Evolutionary conservation across 2,113 vertebrate species (phyloP).

Genomic region (Lepus timidus): DNA sequence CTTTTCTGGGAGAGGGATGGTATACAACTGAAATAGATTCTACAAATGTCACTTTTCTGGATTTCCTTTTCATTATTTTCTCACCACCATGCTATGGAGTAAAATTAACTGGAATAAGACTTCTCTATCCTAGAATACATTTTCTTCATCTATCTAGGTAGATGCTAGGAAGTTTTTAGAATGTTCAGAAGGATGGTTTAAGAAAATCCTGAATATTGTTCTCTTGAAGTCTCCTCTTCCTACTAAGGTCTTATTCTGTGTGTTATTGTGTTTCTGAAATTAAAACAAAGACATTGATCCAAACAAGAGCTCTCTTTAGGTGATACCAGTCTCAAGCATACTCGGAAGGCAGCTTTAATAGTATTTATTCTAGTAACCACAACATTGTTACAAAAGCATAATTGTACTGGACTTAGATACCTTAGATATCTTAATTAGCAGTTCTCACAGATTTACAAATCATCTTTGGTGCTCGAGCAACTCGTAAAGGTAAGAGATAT

Average conservation of each 20-base stretch:
- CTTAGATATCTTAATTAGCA: slow-evolving; percentile 4
- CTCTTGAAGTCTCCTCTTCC: slow-evolving; percentile 3
- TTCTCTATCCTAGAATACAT: background rate
- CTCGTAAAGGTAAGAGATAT: slow-evolving; percentile 8
- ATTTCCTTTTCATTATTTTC: slow-evolving; percentile 12
- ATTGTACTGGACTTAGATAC: slow-evolving; percentile 14
- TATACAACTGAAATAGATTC: background rate
- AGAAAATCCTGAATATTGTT: slow-evolving; percentile 37
- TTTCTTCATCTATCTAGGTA: slow-evolving; percentile 15
- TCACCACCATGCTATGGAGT: background rate
- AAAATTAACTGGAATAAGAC: slow-evolving; percentile 2
- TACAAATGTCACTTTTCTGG: background rate
- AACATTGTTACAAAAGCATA: slow-evolving; percentile 35
- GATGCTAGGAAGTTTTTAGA: background rate
- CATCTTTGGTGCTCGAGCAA: slow-evolving; percentile 32
- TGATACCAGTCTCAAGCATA: background rate
- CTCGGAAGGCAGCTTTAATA: background rate
- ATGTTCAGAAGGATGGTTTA: slow-evolving; percentile 35
- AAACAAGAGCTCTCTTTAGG: slow-evolving; percentile 27
- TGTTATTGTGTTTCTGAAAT: slow-evolving; percentile 19
- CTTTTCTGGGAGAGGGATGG: background rate
- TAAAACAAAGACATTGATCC: slow-evolving; percentile 45
- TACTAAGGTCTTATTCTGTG: slow-evolving; percentile 11
- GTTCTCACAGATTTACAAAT: slow-evolving; percentile 38
- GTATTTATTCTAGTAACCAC: slow-evolving; percentile 59